Base-by-base conservation (phyloP, 2,113 vertebrate species). In the Hydrochoerus hydrochaeris region DNA sequence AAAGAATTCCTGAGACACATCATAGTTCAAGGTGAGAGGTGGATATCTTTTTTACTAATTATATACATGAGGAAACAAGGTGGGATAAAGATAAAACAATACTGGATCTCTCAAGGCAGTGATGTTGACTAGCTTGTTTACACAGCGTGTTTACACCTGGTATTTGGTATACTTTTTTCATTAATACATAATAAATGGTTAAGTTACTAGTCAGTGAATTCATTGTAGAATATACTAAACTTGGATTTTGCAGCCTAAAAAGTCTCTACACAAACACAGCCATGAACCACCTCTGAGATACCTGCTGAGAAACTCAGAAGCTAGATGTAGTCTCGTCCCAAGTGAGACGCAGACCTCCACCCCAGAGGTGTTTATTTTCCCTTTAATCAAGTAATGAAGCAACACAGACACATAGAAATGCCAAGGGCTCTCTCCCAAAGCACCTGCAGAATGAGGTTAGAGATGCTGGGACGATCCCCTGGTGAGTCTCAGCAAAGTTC, bases 381-480 rank as follows among this genome's bases (percentile, higher is more conserved):
- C 49, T 98, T 95, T 97, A 97, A 97, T 98, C 96, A 97, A 93
- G 94, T 90, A 92, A 71, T 98, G 97, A 98, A 85, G 96, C 85
- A 97, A 97, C n/a, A 67, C 97, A 98, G 96, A 88, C 60, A 3
- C 88, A 38, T 85, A 60, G 12, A 84, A 84, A 93, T 73, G 83
- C 69, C 17, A 0, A 95, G 57, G 16, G 69, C 62, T 38, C 38
- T 92, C 90, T 97, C 97, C 88, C 94, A 85, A 82, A 88, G 58
- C 95, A 49, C 90, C 80, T 65, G 52, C 4, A 38, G 46, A 81
- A 67, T 49, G 52, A 81, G 46, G 67, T 77, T 88, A 35, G 73
- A 82, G 92, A 60, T 90, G 24, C 49, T 30, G 32, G 17, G 75
- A 85, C 28, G 89, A 85, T 96, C 87, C 97, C 95, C 96, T 92